A percentile compares a stretch with the other conserved stretches of the same genome.
phyloP scores from a whole-genome alignment of 2,113 vertebrate genomes.

The Coptodon bakossiorum region DNA sequence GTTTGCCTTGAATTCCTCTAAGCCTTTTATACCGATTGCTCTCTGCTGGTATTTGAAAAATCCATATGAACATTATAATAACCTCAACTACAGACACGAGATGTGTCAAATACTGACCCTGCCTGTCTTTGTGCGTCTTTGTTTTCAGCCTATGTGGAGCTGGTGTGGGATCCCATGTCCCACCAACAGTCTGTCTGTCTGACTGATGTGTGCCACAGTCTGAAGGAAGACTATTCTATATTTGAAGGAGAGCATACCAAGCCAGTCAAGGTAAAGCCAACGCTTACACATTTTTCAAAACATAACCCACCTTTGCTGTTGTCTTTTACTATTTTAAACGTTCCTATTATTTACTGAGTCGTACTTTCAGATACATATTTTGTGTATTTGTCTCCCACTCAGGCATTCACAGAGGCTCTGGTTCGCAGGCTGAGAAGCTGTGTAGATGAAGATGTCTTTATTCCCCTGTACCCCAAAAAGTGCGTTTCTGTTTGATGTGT shows the following conservation, averaged over 20 bases:
- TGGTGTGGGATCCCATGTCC: slow-evolving; percentile 89
- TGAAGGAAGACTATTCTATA: slow-evolving; percentile 73
- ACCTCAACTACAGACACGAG: not conserved
- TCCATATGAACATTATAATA: not conserved
- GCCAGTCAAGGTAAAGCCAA: slow-evolving; percentile 76
- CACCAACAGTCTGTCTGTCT: slow-evolving; percentile 77
- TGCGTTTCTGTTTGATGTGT: slow-evolving; percentile 8
- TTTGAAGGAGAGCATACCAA: slow-evolving; percentile 72
- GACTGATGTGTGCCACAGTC: slow-evolving; percentile 70
- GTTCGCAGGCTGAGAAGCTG: slow-evolving; percentile 76
- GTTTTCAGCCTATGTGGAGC: slow-evolving; percentile 75
- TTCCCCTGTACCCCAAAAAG: slow-evolving; percentile 83
- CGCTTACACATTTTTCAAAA: not conserved
- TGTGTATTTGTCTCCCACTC: slow-evolving; percentile 9
- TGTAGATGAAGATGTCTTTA: slow-evolving; percentile 89
- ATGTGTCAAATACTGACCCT: not conserved
- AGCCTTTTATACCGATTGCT: not conserved
- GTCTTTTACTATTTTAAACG: not conserved
- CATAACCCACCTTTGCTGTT: not conserved
- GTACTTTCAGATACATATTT: not conserved
- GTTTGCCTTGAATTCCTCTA: not conserved
- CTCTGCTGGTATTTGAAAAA: not conserved
- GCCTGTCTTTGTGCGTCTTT: not conserved
- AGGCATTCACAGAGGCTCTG: slow-evolving; percentile 77
- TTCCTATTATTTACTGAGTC: not conserved